phyloP scores from a whole-genome alignment of 37 sponge, comb jelly and placozoan genomes.

The Theonella swinhoei region DNA sequence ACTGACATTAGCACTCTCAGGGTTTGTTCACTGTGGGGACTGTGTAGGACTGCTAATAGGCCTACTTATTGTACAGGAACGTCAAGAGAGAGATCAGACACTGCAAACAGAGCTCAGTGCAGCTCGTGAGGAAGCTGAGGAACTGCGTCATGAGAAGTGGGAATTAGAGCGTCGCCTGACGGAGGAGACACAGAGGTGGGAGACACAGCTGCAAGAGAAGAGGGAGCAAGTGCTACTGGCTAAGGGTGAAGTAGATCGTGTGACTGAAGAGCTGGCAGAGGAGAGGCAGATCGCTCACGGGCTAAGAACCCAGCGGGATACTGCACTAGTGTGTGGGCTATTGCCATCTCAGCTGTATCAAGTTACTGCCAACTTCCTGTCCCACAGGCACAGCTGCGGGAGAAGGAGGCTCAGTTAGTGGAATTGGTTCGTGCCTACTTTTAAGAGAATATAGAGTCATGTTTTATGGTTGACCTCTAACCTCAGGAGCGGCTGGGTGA shows the following conservation, averaged over 20 bases:
- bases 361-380: not conserved
- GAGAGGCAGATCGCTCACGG: not conserved
- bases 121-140: not conserved
- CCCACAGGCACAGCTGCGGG: not conserved
- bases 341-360: not conserved
- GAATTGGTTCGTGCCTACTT: not conserved
- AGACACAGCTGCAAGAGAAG: conserved; percentile 6
- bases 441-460: no score
- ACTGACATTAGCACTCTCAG: not conserved
- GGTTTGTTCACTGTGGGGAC: not conserved
- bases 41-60: not conserved
- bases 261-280: not conserved
- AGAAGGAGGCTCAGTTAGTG: not conserved
- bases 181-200: not conserved
- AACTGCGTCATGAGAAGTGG: not conserved
- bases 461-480: not conserved
- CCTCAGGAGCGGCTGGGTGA: not conserved
- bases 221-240: conserved; percentile 5
- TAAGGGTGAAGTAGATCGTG: not conserved
- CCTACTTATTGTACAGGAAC: not conserved
- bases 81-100: not conserved
- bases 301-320: not conserved
- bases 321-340: not conserved
- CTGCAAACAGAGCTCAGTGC: not conserved
- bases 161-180: not conserved